phyloP scores from a whole-genome alignment of 2,888 invertebrate species.

The Philhelius pedissequus region DNA sequence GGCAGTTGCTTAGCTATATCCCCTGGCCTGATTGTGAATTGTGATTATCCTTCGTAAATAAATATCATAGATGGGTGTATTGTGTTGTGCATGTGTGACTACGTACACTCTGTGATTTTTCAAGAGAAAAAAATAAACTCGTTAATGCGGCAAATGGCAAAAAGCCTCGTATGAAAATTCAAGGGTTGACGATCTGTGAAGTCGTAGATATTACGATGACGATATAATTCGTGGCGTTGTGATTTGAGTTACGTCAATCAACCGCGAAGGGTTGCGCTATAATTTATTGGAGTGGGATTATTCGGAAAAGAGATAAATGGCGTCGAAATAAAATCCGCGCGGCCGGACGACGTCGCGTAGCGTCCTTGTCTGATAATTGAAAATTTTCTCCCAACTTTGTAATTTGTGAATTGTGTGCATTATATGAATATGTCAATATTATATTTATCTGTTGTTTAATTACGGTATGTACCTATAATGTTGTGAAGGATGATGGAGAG shows the following conservation, averaged over 20 bases:
- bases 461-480: too few species aligned
- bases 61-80: not conserved
- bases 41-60: conserved; percentile 34
- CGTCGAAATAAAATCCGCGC: conserved; percentile 51
- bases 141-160: conserved; percentile 20
- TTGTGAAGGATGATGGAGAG: conserved; percentile 27
- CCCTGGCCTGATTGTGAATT: conserved; percentile 22
- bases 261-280: conserved; percentile 38
- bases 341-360: too few species aligned
- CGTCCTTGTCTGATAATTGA: conserved; percentile 11
- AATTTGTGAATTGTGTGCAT: conserved; percentile 27
- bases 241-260: conserved; percentile 63
- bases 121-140: conserved; percentile 23
- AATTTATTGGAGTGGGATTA: not conserved
- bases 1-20: conserved; percentile 54
- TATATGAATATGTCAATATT: conserved; percentile 64
- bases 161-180: conserved; percentile 21
- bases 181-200: conserved; percentile 64
- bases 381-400: not conserved
- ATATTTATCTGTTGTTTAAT: conserved; percentile 66
- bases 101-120: conserved; percentile 12
- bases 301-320: not conserved
- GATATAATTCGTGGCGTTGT: conserved; percentile 33
- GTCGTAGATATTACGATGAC: conserved; percentile 10
- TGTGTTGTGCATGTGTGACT: conserved; percentile 9